A percentile compares a stretch with the other conserved stretches of the same genome.
Evolutionary conservation across 2,797 vertebrate species (phyloP).

Genomic region (Martes flavigula): DNA sequence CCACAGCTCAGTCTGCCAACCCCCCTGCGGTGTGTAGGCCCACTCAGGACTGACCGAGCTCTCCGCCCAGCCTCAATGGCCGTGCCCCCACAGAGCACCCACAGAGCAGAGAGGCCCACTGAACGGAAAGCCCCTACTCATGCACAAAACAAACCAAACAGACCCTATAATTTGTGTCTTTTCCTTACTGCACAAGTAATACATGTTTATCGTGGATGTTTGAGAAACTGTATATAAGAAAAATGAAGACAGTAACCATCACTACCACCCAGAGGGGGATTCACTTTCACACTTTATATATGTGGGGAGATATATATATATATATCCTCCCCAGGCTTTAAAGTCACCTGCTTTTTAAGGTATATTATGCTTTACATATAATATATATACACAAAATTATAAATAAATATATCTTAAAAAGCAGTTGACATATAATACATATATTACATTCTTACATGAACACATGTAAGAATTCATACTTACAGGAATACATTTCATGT

Average conservation of each 20-base stretch:
- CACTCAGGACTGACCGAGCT: background rate
- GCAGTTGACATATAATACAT: background rate
- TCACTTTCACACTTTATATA: background rate
- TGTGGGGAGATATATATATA: no score
- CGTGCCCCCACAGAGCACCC: background rate
- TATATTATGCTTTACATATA: background rate
- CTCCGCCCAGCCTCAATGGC: background rate
- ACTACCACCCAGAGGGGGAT: background rate
- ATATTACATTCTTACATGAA: background rate
- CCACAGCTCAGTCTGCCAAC: background rate
- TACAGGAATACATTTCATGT: background rate
- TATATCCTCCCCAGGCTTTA: background rate
- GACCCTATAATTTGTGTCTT: background rate
- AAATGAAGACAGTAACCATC: background rate
- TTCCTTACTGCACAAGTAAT: background rate
- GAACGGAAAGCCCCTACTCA: background rate
- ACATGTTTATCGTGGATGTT: background rate
- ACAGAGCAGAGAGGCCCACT: background rate
- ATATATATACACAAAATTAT: background rate
- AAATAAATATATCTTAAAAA: background rate
- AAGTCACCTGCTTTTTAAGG: background rate
- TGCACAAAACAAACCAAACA: background rate
- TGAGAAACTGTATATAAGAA: background rate
- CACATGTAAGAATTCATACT: background rate
- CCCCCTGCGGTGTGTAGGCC: background rate